phyloP scores from a whole-genome alignment of 2,797 vertebrate species.

The Capromys pilorides region DNA sequence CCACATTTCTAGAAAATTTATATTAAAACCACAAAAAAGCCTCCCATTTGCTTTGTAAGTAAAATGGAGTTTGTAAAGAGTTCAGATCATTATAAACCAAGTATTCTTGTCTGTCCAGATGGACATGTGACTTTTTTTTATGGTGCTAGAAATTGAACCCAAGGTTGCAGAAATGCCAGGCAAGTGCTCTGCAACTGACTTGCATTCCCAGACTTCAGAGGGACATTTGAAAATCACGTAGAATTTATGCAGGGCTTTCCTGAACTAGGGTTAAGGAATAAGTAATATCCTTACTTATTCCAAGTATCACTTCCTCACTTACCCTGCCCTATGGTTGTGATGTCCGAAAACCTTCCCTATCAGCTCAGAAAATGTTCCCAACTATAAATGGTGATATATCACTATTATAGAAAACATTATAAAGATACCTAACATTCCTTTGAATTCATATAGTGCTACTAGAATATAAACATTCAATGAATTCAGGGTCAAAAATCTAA shows the following conservation, averaged over 20 bases:
- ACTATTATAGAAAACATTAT: conserved; percentile 41
- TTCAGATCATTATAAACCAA: neutral
- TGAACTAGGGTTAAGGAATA: too few relatives aligned
- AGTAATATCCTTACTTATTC: neutral
- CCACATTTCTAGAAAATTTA: conserved; percentile 30
- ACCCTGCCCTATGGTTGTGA: neutral
- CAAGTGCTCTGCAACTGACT: neutral
- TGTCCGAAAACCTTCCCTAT: conserved; percentile 7
- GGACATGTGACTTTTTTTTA: neutral
- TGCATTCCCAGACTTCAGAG: neutral
- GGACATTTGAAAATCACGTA: neutral
- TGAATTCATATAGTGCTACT: conserved; percentile 10
- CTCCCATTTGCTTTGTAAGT: neutral
- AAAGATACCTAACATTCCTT: conserved; percentile 31
- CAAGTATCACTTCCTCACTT: neutral
- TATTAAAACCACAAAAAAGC: neutral
- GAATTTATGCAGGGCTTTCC: neutral
- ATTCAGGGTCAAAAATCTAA: conserved; percentile 48
- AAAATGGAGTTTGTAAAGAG: conserved; percentile 24
- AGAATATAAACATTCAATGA: conserved; percentile 12
- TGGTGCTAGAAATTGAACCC: neutral
- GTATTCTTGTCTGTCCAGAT: conserved; percentile 32
- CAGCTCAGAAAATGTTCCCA: conserved; percentile 22
- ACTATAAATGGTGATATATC: neutral
- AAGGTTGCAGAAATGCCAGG: neutral